phyloP scores from a whole-genome alignment of 2,113 vertebrate species.

The Vanacampus margaritifer region DNA sequence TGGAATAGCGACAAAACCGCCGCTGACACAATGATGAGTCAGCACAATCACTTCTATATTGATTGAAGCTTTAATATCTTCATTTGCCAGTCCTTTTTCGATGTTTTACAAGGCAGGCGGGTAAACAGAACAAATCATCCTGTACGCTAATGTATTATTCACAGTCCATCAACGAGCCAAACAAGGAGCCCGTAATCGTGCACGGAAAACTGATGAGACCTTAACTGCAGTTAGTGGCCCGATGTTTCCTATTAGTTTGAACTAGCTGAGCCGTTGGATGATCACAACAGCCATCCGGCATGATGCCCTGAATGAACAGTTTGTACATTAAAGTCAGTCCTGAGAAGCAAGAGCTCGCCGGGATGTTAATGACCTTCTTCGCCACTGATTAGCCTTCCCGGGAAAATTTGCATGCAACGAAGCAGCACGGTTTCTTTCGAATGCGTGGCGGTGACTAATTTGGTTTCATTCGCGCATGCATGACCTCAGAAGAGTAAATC shows the following conservation, averaged over 20 bases:
- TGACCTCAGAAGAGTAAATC: conserved; percentile 47
- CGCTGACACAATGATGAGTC: background rate
- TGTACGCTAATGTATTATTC: conserved; percentile 40
- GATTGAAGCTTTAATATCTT: conserved; percentile 34
- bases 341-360: conserved; percentile 49
- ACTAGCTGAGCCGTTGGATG: conserved; percentile 52
- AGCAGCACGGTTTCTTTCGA: conserved; percentile 1
- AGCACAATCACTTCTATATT: conserved; percentile 8
- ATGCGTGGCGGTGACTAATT: conserved; percentile 31
- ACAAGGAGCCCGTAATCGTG: conserved; percentile 43
- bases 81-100: conserved; percentile 30
- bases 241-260: conserved; percentile 63
- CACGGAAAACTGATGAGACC: conserved; percentile 52
- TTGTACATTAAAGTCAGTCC: conserved; percentile 61
- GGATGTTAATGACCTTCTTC: conserved; percentile 64
- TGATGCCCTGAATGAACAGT: conserved; percentile 64
- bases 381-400: conserved; percentile 57
- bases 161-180: conserved; percentile 50
- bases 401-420: conserved; percentile 41
- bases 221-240: conserved; percentile 57
- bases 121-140: conserved; percentile 47
- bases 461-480: conserved; percentile 28
- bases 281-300: conserved; percentile 56
- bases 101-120: conserved; percentile 36
- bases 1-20: background rate